Conservation (phyloP, 1,140 invertebrate genomes). For the Gryon sp. region DNA sequence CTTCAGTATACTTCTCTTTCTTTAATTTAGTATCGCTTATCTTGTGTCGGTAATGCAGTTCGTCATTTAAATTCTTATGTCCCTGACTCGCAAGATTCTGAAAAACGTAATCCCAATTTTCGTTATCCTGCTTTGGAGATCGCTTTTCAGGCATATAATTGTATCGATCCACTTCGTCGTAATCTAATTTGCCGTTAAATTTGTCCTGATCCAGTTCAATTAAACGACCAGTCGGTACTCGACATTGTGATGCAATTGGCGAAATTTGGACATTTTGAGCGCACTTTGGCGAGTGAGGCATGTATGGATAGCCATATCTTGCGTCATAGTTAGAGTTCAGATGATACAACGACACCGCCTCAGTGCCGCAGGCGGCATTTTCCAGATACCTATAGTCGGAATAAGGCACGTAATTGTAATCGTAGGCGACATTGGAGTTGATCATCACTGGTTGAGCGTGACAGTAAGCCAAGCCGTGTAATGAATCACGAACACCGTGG, state of each 20-base stretch:
- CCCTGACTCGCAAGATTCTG: slow-evolving; percentile 86
- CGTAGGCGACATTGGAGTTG: slow-evolving; percentile 28
- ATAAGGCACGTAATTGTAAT: slow-evolving; percentile 64
- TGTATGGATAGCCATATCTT: slow-evolving; percentile 58
- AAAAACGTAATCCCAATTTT: slow-evolving; percentile 81
- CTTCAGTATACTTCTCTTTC: slow-evolving; percentile 17
- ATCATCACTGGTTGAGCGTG: slow-evolving; percentile 56
- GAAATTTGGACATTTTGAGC: slow-evolving; percentile 18
- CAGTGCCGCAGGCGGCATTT: neutral
- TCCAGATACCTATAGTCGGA: slow-evolving; percentile 64
- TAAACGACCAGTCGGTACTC: slow-evolving; percentile 83
- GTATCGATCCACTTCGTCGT: slow-evolving; percentile 66
- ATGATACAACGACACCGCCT: slow-evolving; percentile 28
- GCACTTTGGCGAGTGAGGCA: slow-evolving; percentile 58
- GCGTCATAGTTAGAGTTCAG: slow-evolving; percentile 41
- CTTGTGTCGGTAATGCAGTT: slow-evolving; percentile 68
- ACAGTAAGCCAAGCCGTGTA: slow-evolving; percentile 64
- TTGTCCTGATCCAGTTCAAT: slow-evolving; percentile 84
- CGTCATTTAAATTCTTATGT: slow-evolving; percentile 84
- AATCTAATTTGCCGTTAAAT: slow-evolving; percentile 57
- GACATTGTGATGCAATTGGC: slow-evolving; percentile 55
- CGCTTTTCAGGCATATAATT: too few relatives aligned
- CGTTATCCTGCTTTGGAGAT: slow-evolving; percentile 15
- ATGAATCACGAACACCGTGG: too few relatives aligned
- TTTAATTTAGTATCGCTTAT: too few relatives aligned